Base-by-base conservation (phyloP, 2,888 invertebrate genomes). In the Cetonia aurata region DNA sequence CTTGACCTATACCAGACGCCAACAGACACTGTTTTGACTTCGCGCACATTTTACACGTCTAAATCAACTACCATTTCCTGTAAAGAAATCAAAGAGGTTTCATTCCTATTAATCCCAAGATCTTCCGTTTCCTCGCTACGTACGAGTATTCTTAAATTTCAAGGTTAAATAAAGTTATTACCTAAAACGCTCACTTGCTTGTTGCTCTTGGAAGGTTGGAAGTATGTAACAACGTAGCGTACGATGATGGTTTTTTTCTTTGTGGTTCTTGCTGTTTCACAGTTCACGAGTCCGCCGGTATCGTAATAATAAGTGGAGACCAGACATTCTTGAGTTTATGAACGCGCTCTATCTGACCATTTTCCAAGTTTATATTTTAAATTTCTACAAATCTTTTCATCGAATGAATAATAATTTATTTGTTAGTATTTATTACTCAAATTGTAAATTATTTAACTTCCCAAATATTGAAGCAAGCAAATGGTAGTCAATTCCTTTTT, bases 1-100 rank as follows among this genome's bases (percentile, higher is more conserved):
- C 62, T 50, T 65, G 62, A 65, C 62, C 62, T 65, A n/a, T n/a
- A 65, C 62, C 62, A 65, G 50, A 50, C 57, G 42, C 42, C 15
- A 25, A 31, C 42, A 25, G 41, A n/a, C 50, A 65, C 37, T 65
- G 62, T 65, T 65, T 52, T 41, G 50, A 50, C 50, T 65, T 65
- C 50, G 62, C 41, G 37, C 50, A 37, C 33, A 19, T 31, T 46
- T 33, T 25, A 46, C 13, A 60, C 25, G 25, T 46, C 46, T 12
- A n/a, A 25, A 25, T 25, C 25, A 25, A 25, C 25, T 25, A 25
- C 4, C 25, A 37, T 37, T 37, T 37, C 37, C 37, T 37, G 37
- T 10, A 37, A 10, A 37, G 37, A 9, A 37, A 37, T 3, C 37
- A 10, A 37, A 37, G 37, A 37, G 8, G 37, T 8, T 10, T 65